Evolutionary conservation across 2,797 vertebrate species (phyloP), one percentile per base, ranked within the genome.

Genomic region (Acanthurus tractus): DNA sequence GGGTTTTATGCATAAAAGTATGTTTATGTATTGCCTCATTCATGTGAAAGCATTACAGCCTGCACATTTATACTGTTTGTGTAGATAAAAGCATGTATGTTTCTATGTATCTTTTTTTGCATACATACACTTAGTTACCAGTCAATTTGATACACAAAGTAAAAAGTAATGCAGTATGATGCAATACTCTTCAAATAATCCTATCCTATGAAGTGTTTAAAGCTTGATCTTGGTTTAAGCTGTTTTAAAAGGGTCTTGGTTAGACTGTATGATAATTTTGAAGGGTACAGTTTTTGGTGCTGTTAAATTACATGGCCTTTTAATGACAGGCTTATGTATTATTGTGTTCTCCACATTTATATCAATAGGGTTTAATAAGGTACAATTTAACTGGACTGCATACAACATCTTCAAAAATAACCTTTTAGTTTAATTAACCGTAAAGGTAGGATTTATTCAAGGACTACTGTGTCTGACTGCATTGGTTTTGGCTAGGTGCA

Each of bases 1-100:
- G 12, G 29, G 29, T 34, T 36, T 46, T 17, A 20, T 25, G 34
- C 44, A 58, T 58, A 54, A 62, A 42, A 56, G 22, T 17, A 8
- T 59, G 72, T 78, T 63, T 76, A 55, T 52, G 34, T 70, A 57
- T 52, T 36, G 55, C 55, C 70, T 73, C 55, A 61, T 74, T 64
- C 56, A 29, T 78, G 46, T 66, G 65, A 44, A 11, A 42, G 38
- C 36, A 46, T 63, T 10, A 42, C 44, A 23, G 44, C 25, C 49
- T 45, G 46, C 62, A 79, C 15, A n/a, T 67, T 50, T 34, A 52
- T 25, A 73, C 22, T 38, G 48, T 48, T 34, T 36, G 59, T 63
- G 34, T 25, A 53, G 22, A 65, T 46, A 46, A 13, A 56, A 7
- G 22, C 36, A 29, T 55, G 23, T 11, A 56, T 54, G 42, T 25